Conservation (phyloP, 2,113 vertebrate genomes). For the Stigmatopora argus region DNA sequence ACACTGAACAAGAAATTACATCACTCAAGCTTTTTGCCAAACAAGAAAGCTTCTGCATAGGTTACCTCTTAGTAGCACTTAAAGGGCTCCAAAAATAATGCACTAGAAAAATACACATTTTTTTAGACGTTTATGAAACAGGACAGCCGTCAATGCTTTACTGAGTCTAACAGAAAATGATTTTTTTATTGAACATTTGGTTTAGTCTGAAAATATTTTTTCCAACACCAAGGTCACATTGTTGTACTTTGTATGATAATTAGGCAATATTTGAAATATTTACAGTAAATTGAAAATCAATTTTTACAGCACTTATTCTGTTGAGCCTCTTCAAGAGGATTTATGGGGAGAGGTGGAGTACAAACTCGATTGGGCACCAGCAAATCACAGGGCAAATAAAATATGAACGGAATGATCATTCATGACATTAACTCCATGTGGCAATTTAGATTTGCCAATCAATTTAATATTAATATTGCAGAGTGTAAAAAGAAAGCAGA, state of each 20-base stretch:
- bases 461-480: not conserved
- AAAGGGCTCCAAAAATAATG: slow-evolving; percentile 39
- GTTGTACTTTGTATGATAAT: not conserved
- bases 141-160: slow-evolving; percentile 27
- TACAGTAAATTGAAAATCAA: not conserved
- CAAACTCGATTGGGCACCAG: not conserved
- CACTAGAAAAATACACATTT: slow-evolving; percentile 43
- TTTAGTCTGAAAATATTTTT: too few relatives aligned
- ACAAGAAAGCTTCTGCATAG: slow-evolving; percentile 42
- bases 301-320: not conserved
- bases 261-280: not conserved
- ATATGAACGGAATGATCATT: too few relatives aligned
- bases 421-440: not conserved
- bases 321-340: not conserved
- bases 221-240: slow-evolving; percentile 1
- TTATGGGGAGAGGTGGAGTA: not conserved
- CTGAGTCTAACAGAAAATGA: too few relatives aligned
- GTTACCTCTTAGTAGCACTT: slow-evolving; percentile 45
- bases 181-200: too few relatives aligned
- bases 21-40: slow-evolving; percentile 56
- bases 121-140: slow-evolving; percentile 28
- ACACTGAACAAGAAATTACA: slow-evolving; percentile 49
- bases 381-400: too few relatives aligned
- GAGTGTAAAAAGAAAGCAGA: not conserved
- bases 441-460: not conserved